These are phyloP conservation scores for Campylomormyrus numenius DNA, from an alignment of 2,113 vertebrate species.

Conservation along the genomic window DNA sequence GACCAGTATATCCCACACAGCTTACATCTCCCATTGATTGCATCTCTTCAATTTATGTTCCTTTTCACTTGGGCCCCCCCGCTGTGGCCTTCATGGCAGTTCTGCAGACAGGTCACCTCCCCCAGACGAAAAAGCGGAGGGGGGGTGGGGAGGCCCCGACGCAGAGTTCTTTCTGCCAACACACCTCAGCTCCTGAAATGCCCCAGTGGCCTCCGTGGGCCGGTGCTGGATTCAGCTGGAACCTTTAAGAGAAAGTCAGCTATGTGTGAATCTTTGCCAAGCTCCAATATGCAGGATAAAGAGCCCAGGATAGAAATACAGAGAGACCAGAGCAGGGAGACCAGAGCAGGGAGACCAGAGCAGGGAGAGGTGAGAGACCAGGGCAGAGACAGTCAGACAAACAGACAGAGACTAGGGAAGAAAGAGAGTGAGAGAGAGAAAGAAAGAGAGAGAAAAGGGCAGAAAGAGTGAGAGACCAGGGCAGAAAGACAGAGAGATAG, in stretches of 20 bases:
- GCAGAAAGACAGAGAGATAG: neutral
- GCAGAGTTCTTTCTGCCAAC: conserved; percentile 61
- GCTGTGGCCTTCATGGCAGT: conserved; percentile 62
- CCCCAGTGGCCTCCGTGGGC: conserved; percentile 53
- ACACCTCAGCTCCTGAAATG: conserved; percentile 59
- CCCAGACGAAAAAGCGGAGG: neutral
- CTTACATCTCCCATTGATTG: conserved; percentile 63
- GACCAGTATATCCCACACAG: conserved; percentile 54
- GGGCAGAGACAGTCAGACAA: neutral
- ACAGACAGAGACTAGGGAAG: neutral
- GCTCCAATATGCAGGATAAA: conserved; percentile 29
- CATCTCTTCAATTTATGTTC: conserved; percentile 67
- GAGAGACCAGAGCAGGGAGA: neutral
- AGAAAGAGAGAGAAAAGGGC: neutral
- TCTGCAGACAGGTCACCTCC: conserved; percentile 52
- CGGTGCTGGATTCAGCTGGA: conserved; percentile 48
- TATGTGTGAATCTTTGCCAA: conserved; percentile 49
- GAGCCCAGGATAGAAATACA: neutral
- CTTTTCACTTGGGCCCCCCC: conserved; percentile 60
- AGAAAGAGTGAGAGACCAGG: neutral
- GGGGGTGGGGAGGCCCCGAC: conserved; percentile 61
- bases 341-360: neutral
- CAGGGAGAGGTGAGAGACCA: neutral
- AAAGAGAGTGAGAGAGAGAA: neutral
- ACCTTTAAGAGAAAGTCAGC: conserved; percentile 24